These are phyloP conservation scores for Anabacerthia variegaticeps DNA, from an alignment of 2,797 vertebrate genomes.

Conservation along the genomic window DNA sequence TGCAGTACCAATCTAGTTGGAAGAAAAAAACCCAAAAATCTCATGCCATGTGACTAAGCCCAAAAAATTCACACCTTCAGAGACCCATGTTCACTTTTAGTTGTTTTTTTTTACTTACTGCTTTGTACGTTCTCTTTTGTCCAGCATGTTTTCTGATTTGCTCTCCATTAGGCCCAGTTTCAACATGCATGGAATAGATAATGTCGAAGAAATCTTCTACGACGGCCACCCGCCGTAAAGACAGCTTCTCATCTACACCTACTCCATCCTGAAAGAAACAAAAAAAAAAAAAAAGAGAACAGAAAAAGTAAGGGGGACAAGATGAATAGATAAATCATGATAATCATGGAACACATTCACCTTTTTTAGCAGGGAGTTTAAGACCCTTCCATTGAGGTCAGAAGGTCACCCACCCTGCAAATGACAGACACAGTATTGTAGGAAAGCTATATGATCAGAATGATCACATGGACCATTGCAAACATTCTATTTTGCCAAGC, in stretches of 20 bases:
- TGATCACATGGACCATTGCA: background rate
- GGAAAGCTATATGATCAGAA: background rate
- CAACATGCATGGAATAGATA: conserved; percentile 88
- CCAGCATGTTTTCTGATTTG: conserved; percentile 86
- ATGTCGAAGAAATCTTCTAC: conserved; percentile 89
- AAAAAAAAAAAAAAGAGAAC: background rate
- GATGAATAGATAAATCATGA: conserved; percentile 9
- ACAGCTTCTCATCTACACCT: conserved; percentile 84
- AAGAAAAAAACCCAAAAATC: background rate
- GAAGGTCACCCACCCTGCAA: conserved; percentile 4
- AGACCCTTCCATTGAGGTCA: background rate
- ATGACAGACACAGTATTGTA: background rate
- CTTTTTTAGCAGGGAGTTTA: background rate
- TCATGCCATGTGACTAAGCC: background rate
- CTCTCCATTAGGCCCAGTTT: conserved; percentile 85
- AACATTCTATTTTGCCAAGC: background rate
- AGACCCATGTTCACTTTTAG: background rate
- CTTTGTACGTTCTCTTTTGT: conserved; percentile 87
- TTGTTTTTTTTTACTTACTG: conserved; percentile 75
- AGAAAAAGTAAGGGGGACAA: conserved; percentile 9
- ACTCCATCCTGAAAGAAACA: conserved; percentile 78
- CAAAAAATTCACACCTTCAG: background rate
- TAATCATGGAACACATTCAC: background rate
- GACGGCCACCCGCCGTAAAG: conserved; percentile 82
- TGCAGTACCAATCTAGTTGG: background rate